phyloP scores from a whole-genome alignment of 1,140 invertebrate species.

The Drosophila kepulauana region DNA sequence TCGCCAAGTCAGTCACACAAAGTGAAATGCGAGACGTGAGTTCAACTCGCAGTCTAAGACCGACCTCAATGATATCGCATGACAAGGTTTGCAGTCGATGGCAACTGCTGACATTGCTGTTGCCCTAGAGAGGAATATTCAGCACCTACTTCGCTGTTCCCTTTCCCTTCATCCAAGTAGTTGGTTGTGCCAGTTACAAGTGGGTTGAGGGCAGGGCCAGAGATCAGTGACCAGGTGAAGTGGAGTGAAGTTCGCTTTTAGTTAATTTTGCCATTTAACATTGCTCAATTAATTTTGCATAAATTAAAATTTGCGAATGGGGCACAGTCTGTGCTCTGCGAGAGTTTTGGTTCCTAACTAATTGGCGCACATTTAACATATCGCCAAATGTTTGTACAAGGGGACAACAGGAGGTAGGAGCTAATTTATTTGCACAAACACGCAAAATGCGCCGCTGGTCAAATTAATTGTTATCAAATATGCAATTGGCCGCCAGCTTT shows the following conservation, averaged over 20 bases:
- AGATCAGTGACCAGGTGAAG: constrained; percentile 10
- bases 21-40: constrained; percentile 36
- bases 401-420: constrained; percentile 1
- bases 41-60: constrained; percentile 30
- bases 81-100: constrained; percentile 26
- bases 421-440: constrained; percentile 80
- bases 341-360: constrained; percentile 49
- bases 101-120: constrained; percentile 10
- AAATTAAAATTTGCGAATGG: constrained; percentile 62
- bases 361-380: constrained; percentile 75
- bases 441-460: constrained; percentile 63
- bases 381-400: constrained; percentile 70
- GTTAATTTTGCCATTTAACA: constrained; percentile 66
- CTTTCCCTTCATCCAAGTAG: not conserved
- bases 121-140: not conserved
- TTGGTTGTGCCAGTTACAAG: constrained; percentile 8
- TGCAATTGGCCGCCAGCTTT: constrained; percentile 60
- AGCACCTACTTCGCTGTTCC: not conserved
- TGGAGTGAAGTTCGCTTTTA: constrained; percentile 26
- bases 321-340: not conserved
- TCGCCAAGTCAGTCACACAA: not conserved
- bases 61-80: constrained; percentile 36
- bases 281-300: constrained; percentile 81
- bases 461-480: constrained; percentile 80
- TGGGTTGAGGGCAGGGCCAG: constrained; percentile 16